Evolutionary conservation across 2,797 vertebrate species (phyloP).

Genomic region (Labeo calbasu): DNA sequence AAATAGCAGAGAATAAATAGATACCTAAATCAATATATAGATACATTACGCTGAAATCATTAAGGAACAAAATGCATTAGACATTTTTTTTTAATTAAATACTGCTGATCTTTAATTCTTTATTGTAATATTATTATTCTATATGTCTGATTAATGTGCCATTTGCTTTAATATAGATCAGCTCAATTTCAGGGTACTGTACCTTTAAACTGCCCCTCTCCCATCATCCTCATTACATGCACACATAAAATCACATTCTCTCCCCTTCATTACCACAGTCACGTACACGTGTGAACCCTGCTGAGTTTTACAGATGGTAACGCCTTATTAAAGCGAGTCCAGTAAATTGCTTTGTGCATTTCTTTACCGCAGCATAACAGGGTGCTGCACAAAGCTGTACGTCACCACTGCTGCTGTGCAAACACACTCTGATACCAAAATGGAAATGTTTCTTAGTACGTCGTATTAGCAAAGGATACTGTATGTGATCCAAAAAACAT

Average conservation of each 20-base stretch:
- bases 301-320: constrained; percentile 34
- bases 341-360: constrained; percentile 32
- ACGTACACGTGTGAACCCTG: constrained; percentile 14
- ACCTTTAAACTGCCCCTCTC: neutral
- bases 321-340: constrained; percentile 14
- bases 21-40: too few species aligned
- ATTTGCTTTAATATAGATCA: neutral
- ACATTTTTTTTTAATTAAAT: too few species aligned
- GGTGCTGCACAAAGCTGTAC: neutral
- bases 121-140: too few species aligned
- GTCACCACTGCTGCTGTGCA: neutral
- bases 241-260: constrained; percentile 2
- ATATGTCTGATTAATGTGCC: neutral
- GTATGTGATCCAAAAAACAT: neutral
- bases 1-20: too few species aligned
- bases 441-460: neutral
- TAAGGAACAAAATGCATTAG: too few species aligned
- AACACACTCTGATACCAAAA: neutral
- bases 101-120: too few species aligned
- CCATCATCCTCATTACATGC: neutral
- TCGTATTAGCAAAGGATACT: neutral
- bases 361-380: neutral
- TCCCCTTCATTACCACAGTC: constrained; percentile 26
- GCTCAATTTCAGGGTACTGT: neutral
- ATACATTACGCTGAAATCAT: too few species aligned